phyloP scores from a whole-genome alignment of 2,888 invertebrate species.

The Odontocolon sp. region DNA sequence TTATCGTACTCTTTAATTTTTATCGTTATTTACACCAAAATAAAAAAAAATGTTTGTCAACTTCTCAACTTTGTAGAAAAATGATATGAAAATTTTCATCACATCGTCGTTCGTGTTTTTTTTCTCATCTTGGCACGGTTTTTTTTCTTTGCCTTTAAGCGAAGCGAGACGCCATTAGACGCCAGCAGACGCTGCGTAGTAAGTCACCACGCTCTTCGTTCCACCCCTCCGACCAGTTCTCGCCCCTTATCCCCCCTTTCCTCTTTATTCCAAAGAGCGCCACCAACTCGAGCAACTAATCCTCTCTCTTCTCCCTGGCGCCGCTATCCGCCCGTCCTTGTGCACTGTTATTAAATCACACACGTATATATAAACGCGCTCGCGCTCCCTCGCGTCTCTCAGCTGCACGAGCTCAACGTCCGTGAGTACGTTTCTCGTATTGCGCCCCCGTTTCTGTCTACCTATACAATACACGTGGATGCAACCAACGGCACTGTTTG shows the following conservation, averaged over 20 bases:
- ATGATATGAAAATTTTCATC: not conserved
- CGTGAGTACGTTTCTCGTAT: constrained; percentile 17
- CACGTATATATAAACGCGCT: not conserved
- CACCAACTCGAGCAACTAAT: constrained; percentile 30
- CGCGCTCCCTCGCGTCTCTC: not conserved
- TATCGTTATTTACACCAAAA: too few relatives aligned
- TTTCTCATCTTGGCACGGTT: not conserved
- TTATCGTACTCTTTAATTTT: too few relatives aligned
- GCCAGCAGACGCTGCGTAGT: constrained; percentile 20
- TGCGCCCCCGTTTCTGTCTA: constrained; percentile 1
- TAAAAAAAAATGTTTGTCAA: too few relatives aligned
- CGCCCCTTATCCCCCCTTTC: not conserved
- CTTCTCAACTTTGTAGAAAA: too few relatives aligned
- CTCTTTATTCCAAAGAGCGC: constrained; percentile 44
- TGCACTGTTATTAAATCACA: constrained; percentile 37
- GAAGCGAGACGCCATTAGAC: constrained; percentile 1
- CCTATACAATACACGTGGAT: constrained; percentile 1
- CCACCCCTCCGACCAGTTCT: not conserved
- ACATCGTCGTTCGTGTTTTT: not conserved
- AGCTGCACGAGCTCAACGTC: not conserved
- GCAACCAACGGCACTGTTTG: not conserved
- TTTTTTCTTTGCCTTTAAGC: not conserved
- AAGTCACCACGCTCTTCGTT: not conserved
- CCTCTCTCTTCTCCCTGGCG: not conserved
- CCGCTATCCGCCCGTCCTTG: constrained; percentile 1